Evolutionary conservation across 2,888 invertebrate species (phyloP), one percentile per base, ranked within the genome.

Genomic region (Saturnia pavonia): DNA sequence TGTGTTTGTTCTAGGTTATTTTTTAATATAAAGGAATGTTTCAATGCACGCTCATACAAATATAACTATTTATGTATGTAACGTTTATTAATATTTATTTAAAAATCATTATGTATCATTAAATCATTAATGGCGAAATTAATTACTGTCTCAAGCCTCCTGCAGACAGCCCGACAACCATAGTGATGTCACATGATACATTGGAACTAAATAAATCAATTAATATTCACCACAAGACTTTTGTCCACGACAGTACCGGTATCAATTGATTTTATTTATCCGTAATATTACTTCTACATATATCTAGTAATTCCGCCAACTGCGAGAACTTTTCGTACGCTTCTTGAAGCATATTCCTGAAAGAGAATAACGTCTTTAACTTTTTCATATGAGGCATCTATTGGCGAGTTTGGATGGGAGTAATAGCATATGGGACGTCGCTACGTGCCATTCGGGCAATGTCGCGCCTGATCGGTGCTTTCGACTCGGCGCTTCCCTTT

Each of bases 311-410:
- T 57, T 90, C 86, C 1, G 84, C 82, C 40, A 94, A 78, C 67
- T 89, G 90, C 0, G 87, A 75, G 78, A 94, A 91, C 78, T 92
- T 94, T 57, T 79, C 77, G 75, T 81, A 82, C 0, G 92, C 93
- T 75, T 92, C 92, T 71, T 90, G 90, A 0, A 94, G 82, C 92
- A 94, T 91, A 74, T 85, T 86, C 77, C 93, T 94, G 90, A 0
- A 87, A 88, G 69, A 65, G 57, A 70, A 54, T 14, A 6, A 43
- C 3, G 14, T 69, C 3, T 7, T 40, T 57, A n/a, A 57, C 16
- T 48, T 48, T 19, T 48, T 16, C 9, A 7, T 4, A 7, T 43
- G n/a, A n/a, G n/a, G n/a, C n/a, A n/a, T n/a, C n/a, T n/a, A n/a
- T n/a, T n/a, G n/a, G n/a, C n/a, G n/a, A n/a, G n/a, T n/a, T n/a